Base-by-base conservation (phyloP, 2,113 vertebrate species). In the Balaenoptera acutorostrata region DNA sequence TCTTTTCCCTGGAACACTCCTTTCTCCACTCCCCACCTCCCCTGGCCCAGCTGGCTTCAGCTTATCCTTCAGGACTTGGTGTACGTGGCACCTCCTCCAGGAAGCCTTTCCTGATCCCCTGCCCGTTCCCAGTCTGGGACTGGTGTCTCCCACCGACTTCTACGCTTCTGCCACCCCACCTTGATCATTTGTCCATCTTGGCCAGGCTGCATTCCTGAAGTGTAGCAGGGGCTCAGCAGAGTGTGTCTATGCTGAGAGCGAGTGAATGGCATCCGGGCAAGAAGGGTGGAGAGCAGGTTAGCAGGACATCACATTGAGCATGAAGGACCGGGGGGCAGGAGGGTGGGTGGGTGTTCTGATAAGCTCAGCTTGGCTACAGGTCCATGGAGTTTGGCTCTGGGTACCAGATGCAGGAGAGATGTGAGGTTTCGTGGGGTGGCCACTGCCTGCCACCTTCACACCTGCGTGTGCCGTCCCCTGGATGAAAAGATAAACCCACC, bases 391-490 rank as follows among this genome's bases (percentile, higher is more conserved):
- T 36, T 63, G 84, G 68, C 74, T 78, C 46, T 14, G 33, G 63
- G 31, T 31, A 44, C 15, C n/a, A 61, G 39, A 81, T 0, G 0
- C 52, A 61, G 74, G 64, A 52, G 59, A 52, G 5, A 33, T 13
- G 25, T 31, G 83, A n/a, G 18, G 36, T 21, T 41, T 36, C 5
- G 0, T 0, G 9, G 5, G 14, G 46, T 13, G 63, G 39, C 78
- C 39, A 2, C 63, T 17, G 15, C 29, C 11, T 13, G 25, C 21
- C 74, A 6, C 17, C 9, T 46, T 59, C 29, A 23, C 39, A 9
- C 49, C 15, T 49, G 10, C 2, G 0, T 0, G 0, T 15, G 6
- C 33, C 4, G 23, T 20, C 21, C 25, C 44, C n/a, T 82, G 8
- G 4, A 14, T 6, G 25, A 25, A 13, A 21, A 71, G 25, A 82